Percentiles rank a stretch among this genome's conserved stretches.
Conservation (phyloP, 2,888 invertebrate genomes). For the Camponotus fellah region DNA sequence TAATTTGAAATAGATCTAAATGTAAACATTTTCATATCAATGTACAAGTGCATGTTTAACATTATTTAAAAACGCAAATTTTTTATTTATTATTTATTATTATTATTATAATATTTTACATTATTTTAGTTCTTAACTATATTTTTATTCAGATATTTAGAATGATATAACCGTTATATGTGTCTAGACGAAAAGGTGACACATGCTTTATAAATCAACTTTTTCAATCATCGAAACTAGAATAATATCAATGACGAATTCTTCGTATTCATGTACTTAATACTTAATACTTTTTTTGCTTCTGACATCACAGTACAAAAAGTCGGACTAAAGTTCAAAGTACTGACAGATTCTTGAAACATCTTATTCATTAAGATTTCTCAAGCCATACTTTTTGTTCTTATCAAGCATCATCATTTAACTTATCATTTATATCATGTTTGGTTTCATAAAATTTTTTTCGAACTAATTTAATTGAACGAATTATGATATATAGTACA, state of each 20-base stretch:
- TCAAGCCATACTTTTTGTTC: not conserved
- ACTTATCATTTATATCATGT: too few species aligned
- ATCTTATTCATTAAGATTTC: too few species aligned
- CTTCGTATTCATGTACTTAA: not conserved
- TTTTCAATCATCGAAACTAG: not conserved
- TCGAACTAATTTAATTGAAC: not conserved
- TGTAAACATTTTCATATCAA: not conserved
- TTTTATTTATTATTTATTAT: too few species aligned
- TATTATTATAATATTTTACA: too few species aligned
- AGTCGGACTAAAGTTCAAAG: slow-evolving; percentile 14
- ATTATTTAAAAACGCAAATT: not conserved
- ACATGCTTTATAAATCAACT: not conserved
- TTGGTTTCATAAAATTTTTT: not conserved
- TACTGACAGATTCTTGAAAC: not conserved
- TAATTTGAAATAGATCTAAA: not conserved
- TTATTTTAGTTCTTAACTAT: not conserved
- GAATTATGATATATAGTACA: not conserved
- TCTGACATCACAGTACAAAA: not conserved
- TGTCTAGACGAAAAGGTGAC: not conserved
- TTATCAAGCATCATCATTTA: not conserved
- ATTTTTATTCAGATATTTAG: not conserved
- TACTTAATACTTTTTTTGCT: not conserved
- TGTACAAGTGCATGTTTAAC: not conserved
- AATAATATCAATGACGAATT: not conserved
- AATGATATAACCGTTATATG: not conserved